phyloP scores from a whole-genome alignment of 2,113 vertebrate genomes.

The Carassius auratus region DNA sequence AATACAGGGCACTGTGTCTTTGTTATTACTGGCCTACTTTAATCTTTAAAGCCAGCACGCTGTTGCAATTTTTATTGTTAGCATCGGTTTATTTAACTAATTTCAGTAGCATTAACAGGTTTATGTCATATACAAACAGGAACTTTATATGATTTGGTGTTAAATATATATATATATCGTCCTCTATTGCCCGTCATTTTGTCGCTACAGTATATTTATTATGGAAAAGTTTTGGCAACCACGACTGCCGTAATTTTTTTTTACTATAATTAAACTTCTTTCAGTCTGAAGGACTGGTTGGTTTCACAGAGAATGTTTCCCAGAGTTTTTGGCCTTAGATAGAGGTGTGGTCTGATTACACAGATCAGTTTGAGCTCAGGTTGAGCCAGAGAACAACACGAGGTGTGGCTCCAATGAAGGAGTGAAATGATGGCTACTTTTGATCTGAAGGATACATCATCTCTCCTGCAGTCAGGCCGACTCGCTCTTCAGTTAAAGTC shows the following conservation, averaged over 20 bases:
- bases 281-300: neutral
- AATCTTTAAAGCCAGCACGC: neutral
- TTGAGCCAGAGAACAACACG: neutral
- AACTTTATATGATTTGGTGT: too few species aligned
- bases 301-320: neutral
- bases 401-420: neutral
- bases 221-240: neutral
- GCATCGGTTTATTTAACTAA: neutral
- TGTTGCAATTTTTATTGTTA: neutral
- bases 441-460: conserved; percentile 7
- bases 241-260: too few species aligned
- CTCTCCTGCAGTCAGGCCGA: neutral
- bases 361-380: conserved; percentile 18
- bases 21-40: neutral
- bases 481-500: neutral
- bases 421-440: neutral
- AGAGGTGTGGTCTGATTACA: conserved; percentile 7
- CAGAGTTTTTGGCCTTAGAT: neutral
- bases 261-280: neutral
- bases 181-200: too few species aligned
- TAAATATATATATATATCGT: too few species aligned
- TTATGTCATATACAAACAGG: too few species aligned
- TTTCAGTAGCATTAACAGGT: neutral
- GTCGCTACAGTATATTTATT: neutral
- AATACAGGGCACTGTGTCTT: neutral